Evolutionary conservation across 2,113 vertebrate genomes (phyloP).

Genomic region (Pteruthius melanotis): DNA sequence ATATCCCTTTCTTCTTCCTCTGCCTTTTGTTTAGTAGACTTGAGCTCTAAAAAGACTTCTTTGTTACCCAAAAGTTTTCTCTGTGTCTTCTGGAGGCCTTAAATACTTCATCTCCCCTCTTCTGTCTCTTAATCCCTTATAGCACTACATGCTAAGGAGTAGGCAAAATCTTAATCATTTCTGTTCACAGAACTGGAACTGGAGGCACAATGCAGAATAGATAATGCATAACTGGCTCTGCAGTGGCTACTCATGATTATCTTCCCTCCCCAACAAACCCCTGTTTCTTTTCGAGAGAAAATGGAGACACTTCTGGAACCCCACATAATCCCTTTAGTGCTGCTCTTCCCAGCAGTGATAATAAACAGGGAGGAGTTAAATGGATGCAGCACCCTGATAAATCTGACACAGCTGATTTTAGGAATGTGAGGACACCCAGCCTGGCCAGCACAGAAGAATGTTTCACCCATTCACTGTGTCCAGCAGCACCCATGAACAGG

Average conservation of each 20-base stretch:
- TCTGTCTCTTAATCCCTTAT: not conserved
- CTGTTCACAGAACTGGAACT: not conserved
- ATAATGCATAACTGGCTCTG: not conserved
- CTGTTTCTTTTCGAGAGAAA: not conserved
- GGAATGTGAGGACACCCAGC: not conserved
- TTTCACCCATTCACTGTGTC: not conserved
- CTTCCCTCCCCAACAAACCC: not conserved
- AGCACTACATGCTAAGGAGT: not conserved
- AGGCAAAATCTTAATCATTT: not conserved
- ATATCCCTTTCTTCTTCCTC: not conserved
- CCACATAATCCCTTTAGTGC: not conserved
- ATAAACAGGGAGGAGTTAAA: not conserved
- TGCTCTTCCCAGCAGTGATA: not conserved
- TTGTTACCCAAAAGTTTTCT: not conserved
- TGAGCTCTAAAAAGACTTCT: not conserved
- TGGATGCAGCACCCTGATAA: not conserved
- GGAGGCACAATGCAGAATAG: not conserved
- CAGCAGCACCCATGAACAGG: not conserved
- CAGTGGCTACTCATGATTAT: not conserved
- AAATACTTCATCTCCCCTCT: not conserved
- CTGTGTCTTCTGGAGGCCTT: not conserved
- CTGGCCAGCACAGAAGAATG: not conserved
- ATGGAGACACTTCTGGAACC: not conserved
- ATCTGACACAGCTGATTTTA: not conserved
- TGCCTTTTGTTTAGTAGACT: not conserved